Evolutionary conservation across 2,113 vertebrate genomes (phyloP).

Genomic region (Malurus elegans): DNA sequence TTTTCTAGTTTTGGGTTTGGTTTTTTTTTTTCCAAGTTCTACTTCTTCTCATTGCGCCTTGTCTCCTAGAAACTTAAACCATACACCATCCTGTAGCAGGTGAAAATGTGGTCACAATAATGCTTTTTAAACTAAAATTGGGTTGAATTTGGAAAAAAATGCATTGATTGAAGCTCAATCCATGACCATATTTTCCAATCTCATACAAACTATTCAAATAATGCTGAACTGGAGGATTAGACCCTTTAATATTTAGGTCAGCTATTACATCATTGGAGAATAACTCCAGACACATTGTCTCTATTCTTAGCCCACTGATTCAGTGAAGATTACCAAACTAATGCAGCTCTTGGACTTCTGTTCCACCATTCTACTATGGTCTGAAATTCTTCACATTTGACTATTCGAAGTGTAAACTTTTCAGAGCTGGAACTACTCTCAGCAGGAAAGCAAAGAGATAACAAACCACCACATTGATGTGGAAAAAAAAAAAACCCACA

Average conservation of each 20-base stretch:
- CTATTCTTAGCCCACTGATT: not conserved
- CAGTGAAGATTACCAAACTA: not conserved
- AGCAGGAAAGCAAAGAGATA: not conserved
- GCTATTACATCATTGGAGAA: not conserved
- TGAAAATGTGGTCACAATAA: not conserved
- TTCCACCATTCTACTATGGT: not conserved
- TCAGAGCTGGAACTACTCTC: not conserved
- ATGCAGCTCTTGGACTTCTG: not conserved
- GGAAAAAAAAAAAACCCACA: not conserved
- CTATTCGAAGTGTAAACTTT: not conserved
- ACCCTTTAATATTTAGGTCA: not conserved
- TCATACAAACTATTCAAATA: not conserved
- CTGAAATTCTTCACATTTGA: not conserved
- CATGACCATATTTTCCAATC: not conserved
- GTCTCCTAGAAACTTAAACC: not conserved
- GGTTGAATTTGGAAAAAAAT: not conserved
- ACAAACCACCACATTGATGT: fast-evolving
- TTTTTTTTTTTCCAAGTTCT: not conserved
- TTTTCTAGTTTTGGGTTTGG: not conserved
- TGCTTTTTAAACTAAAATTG: not conserved
- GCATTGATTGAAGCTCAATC: not conserved
- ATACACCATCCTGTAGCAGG: fast-evolving
- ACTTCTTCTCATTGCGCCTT: not conserved
- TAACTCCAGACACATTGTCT: not conserved
- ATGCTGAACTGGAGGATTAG: not conserved